Percentiles rank a stretch among this genome's conserved stretches.
These are phyloP conservation scores for Clanis bilineata DNA, from an alignment of 2,888 invertebrate genomes.

Conservation along the genomic window DNA sequence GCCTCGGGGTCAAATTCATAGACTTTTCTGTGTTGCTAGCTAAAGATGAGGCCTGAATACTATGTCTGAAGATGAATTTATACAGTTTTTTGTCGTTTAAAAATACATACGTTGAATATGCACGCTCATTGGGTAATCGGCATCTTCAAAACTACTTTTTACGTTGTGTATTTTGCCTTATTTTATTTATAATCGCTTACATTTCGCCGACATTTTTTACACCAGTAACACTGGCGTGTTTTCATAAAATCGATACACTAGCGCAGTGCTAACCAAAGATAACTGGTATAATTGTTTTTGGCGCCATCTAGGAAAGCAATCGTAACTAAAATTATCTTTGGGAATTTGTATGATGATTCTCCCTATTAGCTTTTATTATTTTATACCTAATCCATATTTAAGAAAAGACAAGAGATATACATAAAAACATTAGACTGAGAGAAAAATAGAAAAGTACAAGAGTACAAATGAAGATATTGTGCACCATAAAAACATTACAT, in stretches of 20 bases:
- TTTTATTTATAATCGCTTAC: not conserved
- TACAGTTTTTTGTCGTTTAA: conserved; percentile 3
- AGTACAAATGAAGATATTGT: too few relatives aligned
- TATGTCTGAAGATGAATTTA: conserved; percentile 18
- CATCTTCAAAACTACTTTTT: not conserved
- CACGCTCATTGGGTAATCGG: not conserved
- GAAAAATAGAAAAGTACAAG: too few relatives aligned
- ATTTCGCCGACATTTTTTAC: conserved; percentile 10
- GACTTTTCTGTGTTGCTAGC: conserved; percentile 75
- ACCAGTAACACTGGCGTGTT: conserved; percentile 49
- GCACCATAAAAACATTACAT: too few relatives aligned
- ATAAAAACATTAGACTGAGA: too few relatives aligned
- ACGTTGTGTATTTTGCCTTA: not conserved
- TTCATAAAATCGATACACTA: conserved; percentile 73
- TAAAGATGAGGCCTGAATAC: conserved; percentile 24
- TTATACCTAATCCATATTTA: too few relatives aligned
- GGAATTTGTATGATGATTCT: not conserved
- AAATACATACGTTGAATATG: not conserved
- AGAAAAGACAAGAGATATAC: too few relatives aligned
- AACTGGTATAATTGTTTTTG: conserved; percentile 37
- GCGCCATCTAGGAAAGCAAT: conserved; percentile 59
- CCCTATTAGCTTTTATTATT: not conserved
- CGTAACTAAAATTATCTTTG: not conserved
- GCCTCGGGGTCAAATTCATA: conserved; percentile 83
- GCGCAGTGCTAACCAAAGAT: conserved; percentile 73